Evolutionary conservation across 2,888 invertebrate species (phyloP).

Genomic region (Drosophila aldrichi): DNA sequence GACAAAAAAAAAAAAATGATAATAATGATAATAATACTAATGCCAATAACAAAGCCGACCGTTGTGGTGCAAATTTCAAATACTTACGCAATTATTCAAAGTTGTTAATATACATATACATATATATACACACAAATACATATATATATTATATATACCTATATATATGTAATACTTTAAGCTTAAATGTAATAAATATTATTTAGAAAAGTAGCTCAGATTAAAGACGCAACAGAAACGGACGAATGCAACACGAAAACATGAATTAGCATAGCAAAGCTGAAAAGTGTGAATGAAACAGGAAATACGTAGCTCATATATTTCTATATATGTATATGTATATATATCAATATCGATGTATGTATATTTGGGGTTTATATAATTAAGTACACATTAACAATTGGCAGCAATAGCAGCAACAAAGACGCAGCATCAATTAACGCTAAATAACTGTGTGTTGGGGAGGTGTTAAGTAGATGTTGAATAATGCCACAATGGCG

Average conservation of each 20-base stretch:
- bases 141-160: slow-evolving; percentile 12
- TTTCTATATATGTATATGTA: slow-evolving; percentile 3
- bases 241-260: slow-evolving; percentile 48
- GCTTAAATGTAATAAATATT: slow-evolving; percentile 13
- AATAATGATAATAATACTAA: not conserved
- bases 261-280: slow-evolving; percentile 4
- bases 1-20: no score
- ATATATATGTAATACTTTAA: slow-evolving; percentile 15
- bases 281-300: slow-evolving; percentile 24
- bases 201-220: no score
- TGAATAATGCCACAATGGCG: slow-evolving; percentile 33
- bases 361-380: not conserved
- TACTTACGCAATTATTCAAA: slow-evolving; percentile 42
- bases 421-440: slow-evolving; percentile 69
- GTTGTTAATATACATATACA: slow-evolving; percentile 44
- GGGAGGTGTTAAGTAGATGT: slow-evolving; percentile 36
- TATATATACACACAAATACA: slow-evolving; percentile 19
- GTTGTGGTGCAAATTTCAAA: slow-evolving; percentile 40
- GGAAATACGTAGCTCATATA: slow-evolving; percentile 11
- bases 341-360: slow-evolving; percentile 1
- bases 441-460: slow-evolving; percentile 49
- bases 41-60: slow-evolving; percentile 32
- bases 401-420: slow-evolving; percentile 63
- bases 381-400: slow-evolving; percentile 33
- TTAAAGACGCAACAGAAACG: slow-evolving; percentile 22